Evolutionary conservation across 2,113 vertebrate genomes (phyloP), one percentile per base, ranked within the genome.

Genomic region (Apus apus): DNA sequence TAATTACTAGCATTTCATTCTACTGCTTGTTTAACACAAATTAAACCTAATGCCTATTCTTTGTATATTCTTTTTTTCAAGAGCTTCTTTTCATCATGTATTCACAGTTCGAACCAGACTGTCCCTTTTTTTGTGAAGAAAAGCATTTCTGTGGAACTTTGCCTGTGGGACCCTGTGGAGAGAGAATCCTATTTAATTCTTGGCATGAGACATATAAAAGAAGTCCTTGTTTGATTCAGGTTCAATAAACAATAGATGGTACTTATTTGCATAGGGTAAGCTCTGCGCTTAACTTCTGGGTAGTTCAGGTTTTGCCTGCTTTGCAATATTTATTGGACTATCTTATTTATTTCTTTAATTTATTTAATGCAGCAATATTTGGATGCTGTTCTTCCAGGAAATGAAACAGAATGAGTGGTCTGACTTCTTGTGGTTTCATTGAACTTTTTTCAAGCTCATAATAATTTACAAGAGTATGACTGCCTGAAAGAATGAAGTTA

Each of bases 151-250:
- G 26, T 79, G 70, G 71, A n/a, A 85, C 45, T 95, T 85, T 85
- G 89, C 89, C 82, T 93, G 21, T 87, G 90, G 79, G 87, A 90
- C 46, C 16, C 57, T 38, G n/a, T 84, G 86, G 64, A 93, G 57
- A 93, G 62, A 81, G 90, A 95, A 81, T 92, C 82, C 87, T 83
- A 27, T 96, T 91, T 96, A 94, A 87, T 94, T 96, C 91, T 75
- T 95, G 93, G 71, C 89, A 51, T 57, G 58, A 62, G 20, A 67
- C 11, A 30, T 81, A 56, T 30, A 80, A 77, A 92, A 87, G 40
- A 60, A 91, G 56, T 66, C 56, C 50, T 93, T 92, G 71, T 77
- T 91, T 94, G 76, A 83, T 94, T 96, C 88, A 95, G 80, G 76
- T 95, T 94, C 89, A 90, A 84, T 91, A 96, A 92, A 85, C 57